phyloP scores from a whole-genome alignment of 1,140 invertebrate species.

The Acromyrmex charruanus region DNA sequence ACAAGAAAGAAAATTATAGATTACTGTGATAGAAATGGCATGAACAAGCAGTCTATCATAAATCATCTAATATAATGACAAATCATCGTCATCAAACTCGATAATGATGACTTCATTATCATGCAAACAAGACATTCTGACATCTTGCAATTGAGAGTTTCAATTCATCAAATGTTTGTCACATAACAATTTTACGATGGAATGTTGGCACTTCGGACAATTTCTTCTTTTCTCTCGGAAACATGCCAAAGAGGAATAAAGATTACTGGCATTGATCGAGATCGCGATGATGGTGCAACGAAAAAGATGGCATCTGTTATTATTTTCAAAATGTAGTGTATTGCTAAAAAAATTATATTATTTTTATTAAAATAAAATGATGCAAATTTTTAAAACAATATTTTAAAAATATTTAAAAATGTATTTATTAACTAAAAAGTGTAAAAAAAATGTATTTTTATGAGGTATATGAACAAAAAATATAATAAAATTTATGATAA shows the following conservation, averaged over 20 bases:
- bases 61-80: conserved; percentile 16
- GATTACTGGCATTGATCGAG: neutral
- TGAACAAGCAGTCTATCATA: neutral
- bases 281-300: neutral
- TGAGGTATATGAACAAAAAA: neutral
- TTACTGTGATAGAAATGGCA: neutral
- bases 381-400: neutral
- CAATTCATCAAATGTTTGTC: conserved; percentile 28
- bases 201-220: conserved; percentile 2
- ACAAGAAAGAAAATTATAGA: neutral
- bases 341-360: conserved; percentile 2
- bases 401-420: neutral
- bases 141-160: neutral
- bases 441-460: neutral
- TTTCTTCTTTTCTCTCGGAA: neutral
- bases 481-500: neutral
- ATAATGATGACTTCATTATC: conserved; percentile 43
- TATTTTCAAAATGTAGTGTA: neutral
- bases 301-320: neutral
- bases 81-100: neutral
- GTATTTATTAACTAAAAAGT: neutral
- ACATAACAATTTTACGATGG: conserved; percentile 32
- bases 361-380: neutral
- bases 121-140: conserved; percentile 3
- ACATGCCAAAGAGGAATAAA: conserved; percentile 4